Evolutionary conservation across 2,797 vertebrate species (phyloP).

Genomic region (Sebastes steindachneri): DNA sequence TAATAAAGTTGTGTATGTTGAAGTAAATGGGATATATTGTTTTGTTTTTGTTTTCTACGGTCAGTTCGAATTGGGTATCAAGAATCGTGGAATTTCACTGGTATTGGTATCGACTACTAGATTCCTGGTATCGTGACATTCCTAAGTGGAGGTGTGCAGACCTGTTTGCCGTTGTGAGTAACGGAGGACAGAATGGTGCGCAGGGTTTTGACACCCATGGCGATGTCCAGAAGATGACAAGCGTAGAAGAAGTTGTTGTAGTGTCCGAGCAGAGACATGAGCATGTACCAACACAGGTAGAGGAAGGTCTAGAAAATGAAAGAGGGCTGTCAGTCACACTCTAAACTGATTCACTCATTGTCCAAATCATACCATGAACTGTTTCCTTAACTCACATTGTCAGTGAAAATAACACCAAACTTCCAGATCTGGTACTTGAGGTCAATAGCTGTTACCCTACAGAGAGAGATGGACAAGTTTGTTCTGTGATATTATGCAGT

Average conservation of each 20-base stretch:
- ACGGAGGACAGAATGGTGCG: slow-evolving; percentile 95
- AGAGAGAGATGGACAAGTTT: slow-evolving; percentile 1
- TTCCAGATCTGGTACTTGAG: slow-evolving; percentile 98
- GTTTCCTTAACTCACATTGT: slow-evolving; percentile 86
- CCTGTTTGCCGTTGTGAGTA: slow-evolving; percentile 97
- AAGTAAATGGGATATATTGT: too few species aligned
- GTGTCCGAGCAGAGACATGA: slow-evolving; percentile 94
- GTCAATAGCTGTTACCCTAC: slow-evolving; percentile 91
- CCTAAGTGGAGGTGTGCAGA: slow-evolving; percentile 45
- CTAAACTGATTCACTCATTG: neutral
- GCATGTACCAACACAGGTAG: slow-evolving; percentile 93
- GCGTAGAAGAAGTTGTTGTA: slow-evolving; percentile 98
- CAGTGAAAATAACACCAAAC: slow-evolving; percentile 93
- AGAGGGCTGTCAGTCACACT: neutral
- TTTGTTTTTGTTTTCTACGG: too few species aligned
- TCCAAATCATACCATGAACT: neutral
- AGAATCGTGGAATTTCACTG: too few species aligned
- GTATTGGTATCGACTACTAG: too few species aligned
- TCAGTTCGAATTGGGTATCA: too few species aligned
- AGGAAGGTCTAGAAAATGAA: slow-evolving; percentile 88
- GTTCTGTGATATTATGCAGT: neutral
- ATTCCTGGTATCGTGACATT: too few species aligned
- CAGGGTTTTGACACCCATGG: slow-evolving; percentile 95
- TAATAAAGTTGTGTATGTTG: too few species aligned
- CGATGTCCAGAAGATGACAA: slow-evolving; percentile 92